These are phyloP conservation scores for Cisticola juncidis DNA, from an alignment of 2,113 vertebrate species.

Conservation along the genomic window DNA sequence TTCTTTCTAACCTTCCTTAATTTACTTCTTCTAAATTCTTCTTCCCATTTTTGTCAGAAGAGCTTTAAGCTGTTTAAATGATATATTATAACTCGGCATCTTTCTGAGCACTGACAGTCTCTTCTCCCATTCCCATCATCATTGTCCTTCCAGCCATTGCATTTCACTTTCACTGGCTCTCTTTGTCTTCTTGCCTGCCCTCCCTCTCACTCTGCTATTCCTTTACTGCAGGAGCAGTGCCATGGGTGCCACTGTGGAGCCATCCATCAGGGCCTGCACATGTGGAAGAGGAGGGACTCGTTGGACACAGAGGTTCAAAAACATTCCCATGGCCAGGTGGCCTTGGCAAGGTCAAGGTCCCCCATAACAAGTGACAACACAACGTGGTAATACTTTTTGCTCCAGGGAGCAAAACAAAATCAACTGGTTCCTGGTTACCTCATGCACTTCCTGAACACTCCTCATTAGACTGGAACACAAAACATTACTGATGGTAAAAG, in stretches of 20 bases:
- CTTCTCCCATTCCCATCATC: not conserved
- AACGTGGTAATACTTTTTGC: not conserved
- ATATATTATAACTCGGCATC: not conserved
- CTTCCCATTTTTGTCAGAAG: not conserved
- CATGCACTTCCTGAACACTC: not conserved
- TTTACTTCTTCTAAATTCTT: not conserved
- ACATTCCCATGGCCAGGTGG: not conserved
- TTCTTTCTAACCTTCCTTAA: not conserved
- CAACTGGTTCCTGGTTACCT: not conserved
- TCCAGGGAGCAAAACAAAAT: not conserved
- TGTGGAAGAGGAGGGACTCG: rapidly evolving
- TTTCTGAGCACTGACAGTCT: not conserved
- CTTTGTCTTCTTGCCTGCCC: not conserved
- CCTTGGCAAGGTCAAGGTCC: not conserved
- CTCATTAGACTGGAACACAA: not conserved
- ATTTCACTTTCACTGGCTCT: not conserved
- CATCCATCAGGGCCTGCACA: not conserved
- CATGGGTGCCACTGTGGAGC: not conserved
- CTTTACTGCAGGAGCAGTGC: rapidly evolving
- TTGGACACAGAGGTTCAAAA: not conserved
- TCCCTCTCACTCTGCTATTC: not conserved
- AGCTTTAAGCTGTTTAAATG: not conserved
- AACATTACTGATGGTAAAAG: not conserved
- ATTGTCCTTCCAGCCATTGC: not conserved
- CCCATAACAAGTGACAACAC: not conserved